Conservation (phyloP, 1,140 invertebrate species). For the Rhynchophorus ferrugineus region DNA sequence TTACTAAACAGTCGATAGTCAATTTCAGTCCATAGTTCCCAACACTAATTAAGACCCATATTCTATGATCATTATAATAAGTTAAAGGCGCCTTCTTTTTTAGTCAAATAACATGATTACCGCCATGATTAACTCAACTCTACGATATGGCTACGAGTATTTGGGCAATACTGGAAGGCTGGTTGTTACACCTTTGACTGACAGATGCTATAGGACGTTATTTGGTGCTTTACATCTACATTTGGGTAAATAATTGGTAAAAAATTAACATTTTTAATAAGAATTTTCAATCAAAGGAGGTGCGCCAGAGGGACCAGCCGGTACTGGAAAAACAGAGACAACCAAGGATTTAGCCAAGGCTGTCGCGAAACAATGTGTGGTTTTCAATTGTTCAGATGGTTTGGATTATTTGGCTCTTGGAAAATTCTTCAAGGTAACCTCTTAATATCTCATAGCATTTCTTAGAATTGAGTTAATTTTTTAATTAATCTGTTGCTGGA, state of each 20-base stretch:
- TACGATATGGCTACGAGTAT: conserved; percentile 94
- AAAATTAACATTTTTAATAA: background rate
- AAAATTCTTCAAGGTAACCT: conserved; percentile 84
- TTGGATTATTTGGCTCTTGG: conserved; percentile 89
- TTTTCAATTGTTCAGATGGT: conserved; percentile 93
- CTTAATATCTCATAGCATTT: background rate
- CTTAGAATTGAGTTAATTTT: background rate
- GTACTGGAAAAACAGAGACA: conserved; percentile 94
- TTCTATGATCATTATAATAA: too few relatives aligned
- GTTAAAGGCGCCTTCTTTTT: too few relatives aligned
- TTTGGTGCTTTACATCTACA: conserved; percentile 84
- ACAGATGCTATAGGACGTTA: conserved; percentile 86
- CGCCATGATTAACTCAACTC: conserved; percentile 85
- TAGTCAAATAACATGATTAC: conserved; percentile 54
- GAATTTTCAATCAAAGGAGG: conserved; percentile 49
- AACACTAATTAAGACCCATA: too few relatives aligned
- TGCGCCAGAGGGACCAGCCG: conserved; percentile 90
- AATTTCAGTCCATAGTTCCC: too few relatives aligned
- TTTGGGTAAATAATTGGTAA: conserved; percentile 45
- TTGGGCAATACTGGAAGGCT: conserved; percentile 82
- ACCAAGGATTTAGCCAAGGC: conserved; percentile 95
- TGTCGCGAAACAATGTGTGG: conserved; percentile 92
- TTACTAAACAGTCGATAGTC: too few relatives aligned
- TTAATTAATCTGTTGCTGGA: too few relatives aligned
- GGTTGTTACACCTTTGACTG: conserved; percentile 86